Evolutionary conservation across 2,113 vertebrate species (phyloP).

Genomic region (Leptosomus discolor): DNA sequence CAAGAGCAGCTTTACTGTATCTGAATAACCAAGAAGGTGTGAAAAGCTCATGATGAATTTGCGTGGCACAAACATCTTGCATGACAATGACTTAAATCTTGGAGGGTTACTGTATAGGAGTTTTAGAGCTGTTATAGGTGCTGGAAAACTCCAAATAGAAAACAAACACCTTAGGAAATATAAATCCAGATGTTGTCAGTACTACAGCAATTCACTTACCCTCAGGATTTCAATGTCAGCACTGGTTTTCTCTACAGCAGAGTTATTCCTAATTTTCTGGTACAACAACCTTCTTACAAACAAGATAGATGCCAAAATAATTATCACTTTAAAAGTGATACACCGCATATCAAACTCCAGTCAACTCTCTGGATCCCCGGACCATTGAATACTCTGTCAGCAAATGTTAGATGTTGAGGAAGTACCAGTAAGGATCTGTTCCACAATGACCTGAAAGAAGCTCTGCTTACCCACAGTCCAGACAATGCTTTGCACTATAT

Average conservation of each 20-base stretch:
- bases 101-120: neutral
- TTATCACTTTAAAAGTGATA: neutral
- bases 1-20: neutral
- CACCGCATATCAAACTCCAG: neutral
- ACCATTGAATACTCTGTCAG: neutral
- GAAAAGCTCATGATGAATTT: neutral
- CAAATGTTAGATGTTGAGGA: neutral
- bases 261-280: neutral
- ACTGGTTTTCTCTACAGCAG: neutral
- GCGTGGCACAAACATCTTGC: neutral
- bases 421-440: neutral
- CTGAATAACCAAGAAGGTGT: neutral
- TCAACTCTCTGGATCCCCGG: neutral
- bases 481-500: neutral
- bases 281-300: neutral
- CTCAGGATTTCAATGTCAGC: neutral
- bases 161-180: neutral
- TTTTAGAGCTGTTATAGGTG: neutral
- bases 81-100: neutral
- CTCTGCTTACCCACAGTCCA: neutral
- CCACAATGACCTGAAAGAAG: neutral
- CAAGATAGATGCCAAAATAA: neutral
- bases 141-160: neutral
- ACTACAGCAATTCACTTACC: neutral
- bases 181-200: neutral